Base-by-base conservation (phyloP, 2,888 invertebrate species). In the Chirona hameri region DNA sequence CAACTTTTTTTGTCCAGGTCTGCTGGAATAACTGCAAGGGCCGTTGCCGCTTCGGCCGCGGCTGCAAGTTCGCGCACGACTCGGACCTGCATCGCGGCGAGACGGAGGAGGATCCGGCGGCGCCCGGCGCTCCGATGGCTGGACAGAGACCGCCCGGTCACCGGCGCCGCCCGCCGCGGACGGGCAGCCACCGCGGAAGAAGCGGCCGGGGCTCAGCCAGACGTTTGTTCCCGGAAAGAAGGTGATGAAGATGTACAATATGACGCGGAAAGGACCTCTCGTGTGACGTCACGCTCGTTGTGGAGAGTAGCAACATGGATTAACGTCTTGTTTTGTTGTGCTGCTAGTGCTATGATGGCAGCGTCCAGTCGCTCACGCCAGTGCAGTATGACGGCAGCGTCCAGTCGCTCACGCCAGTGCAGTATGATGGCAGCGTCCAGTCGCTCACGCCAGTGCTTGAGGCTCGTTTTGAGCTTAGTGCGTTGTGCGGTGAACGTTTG, bases 1-100 rank as follows among this genome's bases (percentile, higher is more conserved):
- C n/a, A n/a, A n/a, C n/a, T n/a, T n/a, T n/a, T n/a, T n/a, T n/a
- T n/a, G n/a, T n/a, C n/a, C 94, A 94, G 87, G 93, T 97, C 84
- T 97, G 97, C 88, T 97, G 95, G 95, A 97, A 95, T 89, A 95
- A 96, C 87, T 90, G 95, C 65, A 96, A 95, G 87, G 96, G 97
- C 0, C 91, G 93, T 55, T 97, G 97, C 88, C 91, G 95, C 82
- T 96, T 96, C 89, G 97, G 97, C 0, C 95, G 95, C 87, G 95
- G 94, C 86, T 97, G 97, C 88, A 94, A 94, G 86, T 97, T 93
- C 88, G 96, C 95, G 0, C 97, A 97, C 88, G 96, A 95, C 86
- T 94, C 95, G 0, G 96, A 96, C 87, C 89, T 95, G 27, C 81
- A 84, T 21, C 80, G 76, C 14, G 81, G 48, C 7, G 79, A 24